These are phyloP conservation scores for Halcyon badia DNA, from an alignment of 2,797 vertebrate species.

Conservation along the genomic window DNA sequence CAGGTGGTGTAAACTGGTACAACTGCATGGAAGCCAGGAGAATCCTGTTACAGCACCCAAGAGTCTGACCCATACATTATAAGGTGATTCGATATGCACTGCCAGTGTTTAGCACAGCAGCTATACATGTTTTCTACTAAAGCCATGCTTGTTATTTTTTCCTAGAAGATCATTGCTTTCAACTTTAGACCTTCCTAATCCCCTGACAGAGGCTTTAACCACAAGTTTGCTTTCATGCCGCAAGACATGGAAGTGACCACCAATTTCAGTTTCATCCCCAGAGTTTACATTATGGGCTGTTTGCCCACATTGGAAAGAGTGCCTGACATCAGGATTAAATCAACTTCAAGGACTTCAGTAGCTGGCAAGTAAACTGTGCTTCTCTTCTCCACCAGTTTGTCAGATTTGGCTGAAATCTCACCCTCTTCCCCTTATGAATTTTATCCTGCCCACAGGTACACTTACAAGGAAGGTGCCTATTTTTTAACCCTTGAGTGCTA, in stretches of 20 bases:
- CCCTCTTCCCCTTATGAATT: neutral
- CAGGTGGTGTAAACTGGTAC: neutral
- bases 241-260: conserved; percentile 64
- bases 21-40: neutral
- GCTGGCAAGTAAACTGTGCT: neutral
- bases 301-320: conserved; percentile 52
- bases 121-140: conserved; percentile 10
- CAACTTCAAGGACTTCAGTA: conserved; percentile 33
- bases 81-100: neutral
- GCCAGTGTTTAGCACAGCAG: neutral
- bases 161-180: conserved; percentile 65
- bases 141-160: conserved; percentile 27
- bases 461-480: neutral
- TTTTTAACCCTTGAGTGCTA: neutral
- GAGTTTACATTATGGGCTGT: conserved; percentile 50
- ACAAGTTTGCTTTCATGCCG: conserved; percentile 65
- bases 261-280: conserved; percentile 44
- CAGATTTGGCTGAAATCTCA: neutral
- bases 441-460: neutral
- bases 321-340: conserved; percentile 58
- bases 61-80: neutral
- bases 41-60: neutral
- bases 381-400: neutral
- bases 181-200: conserved; percentile 79
- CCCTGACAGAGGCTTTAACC: conserved; percentile 73